A percentile compares a stretch with the other conserved stretches of the same genome.
These are phyloP conservation scores for Etia nguti DNA, from an alignment of 2,113 vertebrate genomes.

Conservation along the genomic window DNA sequence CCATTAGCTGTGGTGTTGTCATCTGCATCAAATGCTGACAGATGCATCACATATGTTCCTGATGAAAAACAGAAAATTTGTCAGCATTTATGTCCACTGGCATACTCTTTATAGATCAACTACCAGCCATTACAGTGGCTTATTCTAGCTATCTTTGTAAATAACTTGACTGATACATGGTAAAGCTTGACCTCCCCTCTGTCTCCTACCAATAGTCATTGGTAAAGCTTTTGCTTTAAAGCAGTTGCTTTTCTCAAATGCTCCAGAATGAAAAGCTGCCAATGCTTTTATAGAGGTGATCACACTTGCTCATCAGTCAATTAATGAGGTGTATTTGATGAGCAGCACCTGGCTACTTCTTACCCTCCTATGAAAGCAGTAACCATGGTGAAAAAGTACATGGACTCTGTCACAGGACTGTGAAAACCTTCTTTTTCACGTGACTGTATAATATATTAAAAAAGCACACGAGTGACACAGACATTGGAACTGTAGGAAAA, in stretches of 20 bases:
- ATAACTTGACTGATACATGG: not conserved
- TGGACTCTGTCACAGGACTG: not conserved
- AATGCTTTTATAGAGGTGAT: not conserved
- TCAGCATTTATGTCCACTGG: not conserved
- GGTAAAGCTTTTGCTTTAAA: not conserved
- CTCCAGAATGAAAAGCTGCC: not conserved
- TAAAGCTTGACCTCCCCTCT: not conserved
- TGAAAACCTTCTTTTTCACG: not conserved
- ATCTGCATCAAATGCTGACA: constrained; percentile 89
- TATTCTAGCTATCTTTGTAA: not conserved
- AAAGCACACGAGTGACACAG: not conserved
- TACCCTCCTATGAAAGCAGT: not conserved
- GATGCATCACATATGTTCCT: constrained; percentile 95
- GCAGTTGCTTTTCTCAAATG: not conserved
- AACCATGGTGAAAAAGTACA: not conserved
- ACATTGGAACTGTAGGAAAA: not conserved
- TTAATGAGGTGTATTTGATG: not conserved
- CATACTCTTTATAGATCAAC: not conserved
- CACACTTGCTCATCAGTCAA: not conserved
- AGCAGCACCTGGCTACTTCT: not conserved
- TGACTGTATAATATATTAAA: not conserved
- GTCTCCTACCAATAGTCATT: not conserved
- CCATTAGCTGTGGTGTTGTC: constrained; percentile 92
- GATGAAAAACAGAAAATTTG: not conserved
- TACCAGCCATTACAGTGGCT: not conserved